Evolutionary conservation across 2,888 invertebrate species (phyloP).

Genomic region (Linnaemya vulpina): DNA sequence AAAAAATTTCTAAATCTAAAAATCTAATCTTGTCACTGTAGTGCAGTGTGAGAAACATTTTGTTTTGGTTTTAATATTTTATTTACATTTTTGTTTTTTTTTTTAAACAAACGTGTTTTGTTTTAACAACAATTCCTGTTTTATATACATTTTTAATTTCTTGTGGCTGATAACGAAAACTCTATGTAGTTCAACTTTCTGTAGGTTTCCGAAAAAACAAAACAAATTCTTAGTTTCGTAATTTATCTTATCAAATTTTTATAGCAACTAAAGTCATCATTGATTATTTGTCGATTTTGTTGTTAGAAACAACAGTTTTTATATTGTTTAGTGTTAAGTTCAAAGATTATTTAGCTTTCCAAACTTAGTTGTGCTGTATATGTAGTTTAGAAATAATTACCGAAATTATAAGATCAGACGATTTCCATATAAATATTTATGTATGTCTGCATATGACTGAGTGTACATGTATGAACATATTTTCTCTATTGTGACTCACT

Average conservation of each 20-base stretch:
- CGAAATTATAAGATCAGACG: neutral
- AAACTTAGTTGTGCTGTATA: neutral
- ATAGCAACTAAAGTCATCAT: slow-evolving; percentile 25
- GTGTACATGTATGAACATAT: too few species aligned
- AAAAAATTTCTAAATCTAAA: too few species aligned
- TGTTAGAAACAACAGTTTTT: neutral
- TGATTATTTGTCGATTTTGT: slow-evolving; percentile 18
- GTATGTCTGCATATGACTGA: too few species aligned
- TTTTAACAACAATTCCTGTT: slow-evolving; percentile 27
- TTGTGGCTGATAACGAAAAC: slow-evolving; percentile 34
- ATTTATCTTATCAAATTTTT: slow-evolving; percentile 57
- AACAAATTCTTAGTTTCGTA: neutral
- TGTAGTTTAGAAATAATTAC: neutral
- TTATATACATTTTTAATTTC: slow-evolving; percentile 1
- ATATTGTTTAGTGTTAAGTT: neutral
- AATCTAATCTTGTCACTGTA: neutral
- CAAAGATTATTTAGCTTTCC: neutral
- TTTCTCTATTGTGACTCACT: too few species aligned
- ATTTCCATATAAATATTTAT: too few species aligned
- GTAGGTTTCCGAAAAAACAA: slow-evolving; percentile 10
- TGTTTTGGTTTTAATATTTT: too few species aligned
- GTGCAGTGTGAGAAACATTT: neutral
- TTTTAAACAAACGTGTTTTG: slow-evolving; percentile 40
- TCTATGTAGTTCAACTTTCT: slow-evolving; percentile 11
- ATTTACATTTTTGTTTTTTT: too few species aligned